A percentile compares a stretch with the other conserved stretches of the same genome.
These are phyloP conservation scores for Euplexia lucipara DNA, from an alignment of 2,888 invertebrate species.

Conservation along the genomic window DNA sequence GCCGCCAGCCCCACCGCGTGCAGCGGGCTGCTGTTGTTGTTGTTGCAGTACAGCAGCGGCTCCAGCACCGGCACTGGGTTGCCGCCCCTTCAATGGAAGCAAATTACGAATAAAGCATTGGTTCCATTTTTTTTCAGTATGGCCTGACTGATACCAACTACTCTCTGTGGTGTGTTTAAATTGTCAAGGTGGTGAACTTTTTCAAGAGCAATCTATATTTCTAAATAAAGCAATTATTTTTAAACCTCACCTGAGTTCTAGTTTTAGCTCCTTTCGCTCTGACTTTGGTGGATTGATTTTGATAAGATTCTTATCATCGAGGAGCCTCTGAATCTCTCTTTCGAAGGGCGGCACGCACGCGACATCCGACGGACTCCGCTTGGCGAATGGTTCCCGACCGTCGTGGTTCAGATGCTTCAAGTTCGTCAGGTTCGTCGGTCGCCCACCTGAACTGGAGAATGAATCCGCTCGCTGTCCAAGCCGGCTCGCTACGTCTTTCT, in stretches of 20 bases:
- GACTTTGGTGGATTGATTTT: conserved; percentile 92
- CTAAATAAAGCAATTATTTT: background rate
- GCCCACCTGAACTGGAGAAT: conserved; percentile 89
- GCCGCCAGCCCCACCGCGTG: conserved; percentile 95
- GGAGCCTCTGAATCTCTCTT: conserved; percentile 94
- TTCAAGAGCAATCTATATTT: too few species aligned
- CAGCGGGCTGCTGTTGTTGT: conserved; percentile 89
- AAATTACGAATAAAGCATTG: background rate
- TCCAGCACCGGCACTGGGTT: conserved; percentile 79
- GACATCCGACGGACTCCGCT: conserved; percentile 88
- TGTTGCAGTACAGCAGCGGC: conserved; percentile 87
- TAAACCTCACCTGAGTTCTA: conserved; percentile 87
- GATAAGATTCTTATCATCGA: conserved; percentile 93
- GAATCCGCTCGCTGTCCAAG: conserved; percentile 85
- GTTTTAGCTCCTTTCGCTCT: conserved; percentile 91
- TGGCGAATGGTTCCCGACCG: conserved; percentile 85
- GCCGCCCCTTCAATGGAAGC: conserved; percentile 70
- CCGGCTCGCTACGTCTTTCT: conserved; percentile 90
- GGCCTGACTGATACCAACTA: background rate
- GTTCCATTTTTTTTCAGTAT: background rate
- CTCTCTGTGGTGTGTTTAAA: background rate
- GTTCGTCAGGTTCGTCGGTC: conserved; percentile 89
- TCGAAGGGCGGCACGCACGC: conserved; percentile 93
- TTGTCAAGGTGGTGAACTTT: too few species aligned
- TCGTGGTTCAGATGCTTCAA: conserved; percentile 90